Conservation (phyloP, 2,797 vertebrate genomes). For the Anabas testudineus region DNA sequence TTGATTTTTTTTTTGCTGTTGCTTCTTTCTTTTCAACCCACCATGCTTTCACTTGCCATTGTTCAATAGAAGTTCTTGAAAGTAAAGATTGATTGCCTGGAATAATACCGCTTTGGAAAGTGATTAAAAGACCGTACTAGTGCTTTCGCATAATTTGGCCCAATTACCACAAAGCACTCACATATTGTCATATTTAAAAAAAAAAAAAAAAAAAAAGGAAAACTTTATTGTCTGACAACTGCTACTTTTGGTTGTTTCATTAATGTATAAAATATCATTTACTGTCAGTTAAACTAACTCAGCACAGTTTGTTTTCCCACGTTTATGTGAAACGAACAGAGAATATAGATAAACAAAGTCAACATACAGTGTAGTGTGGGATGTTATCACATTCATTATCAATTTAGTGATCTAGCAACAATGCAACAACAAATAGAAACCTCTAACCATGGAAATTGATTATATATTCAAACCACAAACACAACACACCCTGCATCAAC, state of each 20-base stretch:
- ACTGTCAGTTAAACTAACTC: too few species aligned
- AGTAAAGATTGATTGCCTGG: slow-evolving; percentile 72
- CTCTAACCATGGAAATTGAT: slow-evolving; percentile 71
- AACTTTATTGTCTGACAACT: not conserved
- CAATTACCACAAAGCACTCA: slow-evolving; percentile 3
- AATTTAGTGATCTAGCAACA: slow-evolving; percentile 59
- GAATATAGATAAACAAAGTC: slow-evolving; percentile 16
- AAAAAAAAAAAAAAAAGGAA: too few species aligned
- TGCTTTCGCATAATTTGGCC: slow-evolving; percentile 26
- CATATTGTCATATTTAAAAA: too few species aligned
- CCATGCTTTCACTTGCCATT: slow-evolving; percentile 66
- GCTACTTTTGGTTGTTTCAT: not conserved
- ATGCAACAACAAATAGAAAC: slow-evolving; percentile 64
- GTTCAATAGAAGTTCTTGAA: slow-evolving; percentile 72
- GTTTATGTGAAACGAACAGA: not conserved
- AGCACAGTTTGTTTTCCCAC: not conserved
- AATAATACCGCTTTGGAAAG: slow-evolving; percentile 56
- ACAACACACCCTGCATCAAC: slow-evolving; percentile 68
- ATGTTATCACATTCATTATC: slow-evolving; percentile 53
- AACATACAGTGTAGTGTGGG: slow-evolving; percentile 3
- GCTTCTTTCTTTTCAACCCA: slow-evolving; percentile 74
- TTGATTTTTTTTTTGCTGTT: slow-evolving; percentile 82
- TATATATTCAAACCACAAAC: slow-evolving; percentile 78
- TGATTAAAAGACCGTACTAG: slow-evolving; percentile 53
- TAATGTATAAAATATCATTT: too few species aligned